Percentiles rank a stretch among this genome's conserved stretches.
Conservation (phyloP, 2,797 vertebrate genomes). For the Spizella passerina region DNA sequence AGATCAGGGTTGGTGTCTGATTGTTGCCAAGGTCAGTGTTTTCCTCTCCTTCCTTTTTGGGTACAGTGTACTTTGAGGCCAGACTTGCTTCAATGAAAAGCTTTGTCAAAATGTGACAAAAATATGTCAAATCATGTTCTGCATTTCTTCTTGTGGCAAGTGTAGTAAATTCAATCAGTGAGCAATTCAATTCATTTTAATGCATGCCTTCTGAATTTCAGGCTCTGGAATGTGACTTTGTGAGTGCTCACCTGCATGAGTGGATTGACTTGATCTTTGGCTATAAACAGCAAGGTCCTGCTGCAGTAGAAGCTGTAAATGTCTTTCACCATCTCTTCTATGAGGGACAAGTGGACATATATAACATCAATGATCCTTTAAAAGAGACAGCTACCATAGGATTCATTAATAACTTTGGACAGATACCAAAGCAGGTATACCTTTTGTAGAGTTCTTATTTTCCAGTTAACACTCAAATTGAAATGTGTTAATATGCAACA, state of each 20-base stretch:
- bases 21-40: neutral
- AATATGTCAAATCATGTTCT: neutral
- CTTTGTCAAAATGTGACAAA: neutral
- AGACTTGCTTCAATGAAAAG: neutral
- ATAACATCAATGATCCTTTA: constrained; percentile 98
- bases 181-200: neutral
- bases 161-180: neutral
- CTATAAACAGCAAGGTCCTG: constrained; percentile 96
- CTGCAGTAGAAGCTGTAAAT: constrained; percentile 95
- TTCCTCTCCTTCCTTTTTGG: neutral
- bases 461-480: neutral
- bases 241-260: constrained; percentile 95
- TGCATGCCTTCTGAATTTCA: constrained; percentile 60
- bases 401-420: constrained; percentile 99
- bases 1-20: neutral
- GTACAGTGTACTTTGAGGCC: neutral
- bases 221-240: constrained; percentile 98
- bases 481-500: neutral
- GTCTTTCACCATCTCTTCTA: constrained; percentile 99
- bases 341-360: constrained; percentile 98
- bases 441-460: neutral
- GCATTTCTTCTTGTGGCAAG: neutral
- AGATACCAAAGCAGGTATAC: constrained; percentile 96
- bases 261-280: constrained; percentile 99
- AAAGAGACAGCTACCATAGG: constrained; percentile 98